Evolutionary conservation across 2,797 vertebrate species (phyloP).

Genomic region (Clamator glandarius): DNA sequence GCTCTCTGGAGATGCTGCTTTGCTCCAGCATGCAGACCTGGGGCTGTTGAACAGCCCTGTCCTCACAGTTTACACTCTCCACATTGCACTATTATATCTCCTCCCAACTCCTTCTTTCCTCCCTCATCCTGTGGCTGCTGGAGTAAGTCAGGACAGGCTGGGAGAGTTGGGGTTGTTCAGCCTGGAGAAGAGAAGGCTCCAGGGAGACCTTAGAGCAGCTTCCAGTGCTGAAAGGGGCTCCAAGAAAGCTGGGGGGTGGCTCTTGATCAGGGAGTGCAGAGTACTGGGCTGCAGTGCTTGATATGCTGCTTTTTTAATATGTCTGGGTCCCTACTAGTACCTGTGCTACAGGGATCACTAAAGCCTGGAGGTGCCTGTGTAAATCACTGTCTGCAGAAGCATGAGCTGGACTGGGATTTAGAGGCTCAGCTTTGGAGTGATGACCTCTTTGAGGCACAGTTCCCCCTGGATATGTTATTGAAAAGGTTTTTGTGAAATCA

Average conservation of each 20-base stretch:
- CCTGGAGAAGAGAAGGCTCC: too few species aligned
- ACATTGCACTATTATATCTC: fast-evolving
- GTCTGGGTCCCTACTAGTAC: neutral
- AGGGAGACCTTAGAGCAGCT: too few species aligned
- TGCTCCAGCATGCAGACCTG: neutral
- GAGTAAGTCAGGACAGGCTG: neutral
- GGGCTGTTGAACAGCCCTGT: neutral
- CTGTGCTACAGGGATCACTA: neutral
- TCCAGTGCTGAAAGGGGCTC: too few species aligned
- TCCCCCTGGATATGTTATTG: neutral
- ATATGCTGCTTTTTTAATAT: neutral
- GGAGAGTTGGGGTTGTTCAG: too few species aligned
- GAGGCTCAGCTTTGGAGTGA: neutral
- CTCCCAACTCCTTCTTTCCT: neutral
- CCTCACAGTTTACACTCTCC: neutral
- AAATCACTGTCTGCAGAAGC: neutral
- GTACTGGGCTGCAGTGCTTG: neutral
- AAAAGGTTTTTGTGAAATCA: neutral
- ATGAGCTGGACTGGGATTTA: neutral
- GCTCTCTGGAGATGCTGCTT: too few species aligned
- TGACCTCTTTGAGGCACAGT: neutral
- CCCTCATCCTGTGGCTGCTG: neutral
- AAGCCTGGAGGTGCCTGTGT: neutral
- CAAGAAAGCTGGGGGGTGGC: too few species aligned
- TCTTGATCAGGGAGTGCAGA: too few species aligned